Evolutionary conservation across 2,113 vertebrate species (phyloP), one percentile per base, ranked within the genome.

Genomic region (Panurus biarmicus): DNA sequence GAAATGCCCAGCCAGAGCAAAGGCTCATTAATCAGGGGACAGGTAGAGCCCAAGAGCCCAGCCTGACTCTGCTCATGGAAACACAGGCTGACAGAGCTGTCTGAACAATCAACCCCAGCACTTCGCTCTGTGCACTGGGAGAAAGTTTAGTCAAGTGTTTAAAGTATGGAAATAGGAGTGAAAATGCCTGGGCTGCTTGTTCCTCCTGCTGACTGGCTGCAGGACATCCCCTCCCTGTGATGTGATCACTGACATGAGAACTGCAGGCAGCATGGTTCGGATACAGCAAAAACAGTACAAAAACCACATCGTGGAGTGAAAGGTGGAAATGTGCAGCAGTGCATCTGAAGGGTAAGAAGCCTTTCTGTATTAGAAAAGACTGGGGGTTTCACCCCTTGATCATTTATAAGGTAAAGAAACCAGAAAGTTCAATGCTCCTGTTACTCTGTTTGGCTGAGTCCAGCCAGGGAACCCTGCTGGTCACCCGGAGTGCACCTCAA

Each of bases 81-180:
- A 71, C 78, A 14, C 35, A 6, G 90, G 38, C 66, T 87, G 84
- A 56, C 88, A 92, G 3, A 5, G 26, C 67, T 90, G 71, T 47
- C 87, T 44, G 88, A 70, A 15, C 26, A 1, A 47, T 50, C 73
- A 35, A 4, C 80, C 87, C 42, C 69, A 60, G 44, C 65, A 12
- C 11, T 48, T 23, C 3, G 40, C 29, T 33, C 78, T 48, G 18
- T 54, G 62, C 71, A 56, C 17, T 12, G 54, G 19, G 23, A 86
- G 75, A n/a, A 86, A 64, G 85, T 84, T 77, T 51, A 93, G 96
- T 74, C 50, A 44, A 77, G 88, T 88, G 94, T 85, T 96, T 66
- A 76, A 95, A 86, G 82, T 65, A 75, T 3, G 42, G 71, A 67
- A 87, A 61, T 61, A 3, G 42, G 82, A 67, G n/a, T 36, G 40